phyloP scores from a whole-genome alignment of 2,113 vertebrate species.

The Ophthalmolycus amberensis region DNA sequence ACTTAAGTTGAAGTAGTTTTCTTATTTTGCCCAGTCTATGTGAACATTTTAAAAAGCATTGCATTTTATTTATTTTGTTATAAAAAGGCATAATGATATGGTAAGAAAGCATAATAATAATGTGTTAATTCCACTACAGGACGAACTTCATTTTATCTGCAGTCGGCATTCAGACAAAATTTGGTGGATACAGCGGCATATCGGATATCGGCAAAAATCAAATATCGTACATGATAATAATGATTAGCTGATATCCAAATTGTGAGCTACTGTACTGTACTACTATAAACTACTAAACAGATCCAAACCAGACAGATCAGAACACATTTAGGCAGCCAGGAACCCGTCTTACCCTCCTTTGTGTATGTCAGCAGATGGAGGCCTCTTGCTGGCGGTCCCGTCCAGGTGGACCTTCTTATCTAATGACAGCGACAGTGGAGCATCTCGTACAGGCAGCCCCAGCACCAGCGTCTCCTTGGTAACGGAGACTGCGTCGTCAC shows the following conservation, averaged over 20 bases:
- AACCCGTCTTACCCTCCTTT: slow-evolving; percentile 87
- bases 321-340: neutral
- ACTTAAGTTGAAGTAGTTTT: too few relatives aligned
- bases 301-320: neutral
- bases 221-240: neutral
- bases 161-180: neutral
- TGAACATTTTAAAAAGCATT: neutral
- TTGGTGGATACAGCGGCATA: neutral
- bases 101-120: too few relatives aligned
- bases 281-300: neutral
- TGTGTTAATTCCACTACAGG: too few relatives aligned
- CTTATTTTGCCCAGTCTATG: neutral
- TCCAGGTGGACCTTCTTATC: slow-evolving; percentile 92
- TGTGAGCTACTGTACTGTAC: neutral
- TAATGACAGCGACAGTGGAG: slow-evolving; percentile 85
- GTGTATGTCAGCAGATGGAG: slow-evolving; percentile 90
- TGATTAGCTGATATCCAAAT: neutral
- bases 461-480: slow-evolving; percentile 95
- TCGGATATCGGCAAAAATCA: neutral
- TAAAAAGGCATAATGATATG: neutral
- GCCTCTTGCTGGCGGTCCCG: slow-evolving; percentile 91
- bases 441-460: slow-evolving; percentile 91
- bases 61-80: too few relatives aligned
- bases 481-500: slow-evolving; percentile 91
- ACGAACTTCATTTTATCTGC: neutral